Percentiles rank a stretch among this genome's conserved stretches.
These are phyloP conservation scores for Drosophila nr. perissopoda DNA, from an alignment of 2,888 invertebrate genomes.

Conservation along the genomic window DNA sequence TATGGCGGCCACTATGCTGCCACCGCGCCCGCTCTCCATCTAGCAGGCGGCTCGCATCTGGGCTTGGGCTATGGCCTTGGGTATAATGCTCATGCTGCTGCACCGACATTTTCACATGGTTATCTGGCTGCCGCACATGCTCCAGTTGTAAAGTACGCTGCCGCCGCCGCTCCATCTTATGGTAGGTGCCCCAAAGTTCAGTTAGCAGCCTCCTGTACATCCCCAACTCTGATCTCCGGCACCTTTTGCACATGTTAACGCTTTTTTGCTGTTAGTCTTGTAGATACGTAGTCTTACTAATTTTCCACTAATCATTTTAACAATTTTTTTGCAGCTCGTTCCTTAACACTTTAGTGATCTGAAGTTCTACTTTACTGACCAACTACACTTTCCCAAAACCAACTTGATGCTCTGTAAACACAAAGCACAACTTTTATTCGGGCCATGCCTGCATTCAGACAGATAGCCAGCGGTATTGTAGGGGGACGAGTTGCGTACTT, in stretches of 20 bases:
- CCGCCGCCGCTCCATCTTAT: conserved; percentile 81
- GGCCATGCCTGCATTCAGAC: conserved; percentile 22
- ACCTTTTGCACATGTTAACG: conserved; percentile 33
- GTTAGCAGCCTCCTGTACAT: not conserved
- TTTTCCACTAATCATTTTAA: conserved; percentile 29
- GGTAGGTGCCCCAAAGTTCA: conserved; percentile 69
- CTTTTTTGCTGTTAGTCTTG: conserved; percentile 14
- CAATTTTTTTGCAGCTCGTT: conserved; percentile 30
- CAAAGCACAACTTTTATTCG: conserved; percentile 34
- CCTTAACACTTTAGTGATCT: conserved; percentile 13
- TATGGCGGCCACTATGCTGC: conserved; percentile 43
- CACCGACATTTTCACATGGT: conserved; percentile 65
- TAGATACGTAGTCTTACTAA: conserved; percentile 41
- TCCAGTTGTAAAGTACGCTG: conserved; percentile 71
- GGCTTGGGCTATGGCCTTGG: conserved; percentile 60
- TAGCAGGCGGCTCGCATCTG: conserved; percentile 41
- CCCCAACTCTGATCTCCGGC: conserved; percentile 22
- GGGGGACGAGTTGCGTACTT: conserved; percentile 8
- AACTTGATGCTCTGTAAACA: conserved; percentile 52
- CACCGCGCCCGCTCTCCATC: conserved; percentile 51
- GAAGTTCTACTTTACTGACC: conserved; percentile 38
- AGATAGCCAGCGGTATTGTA: not conserved
- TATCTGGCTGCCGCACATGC: conserved; percentile 71
- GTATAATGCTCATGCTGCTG: conserved; percentile 44
- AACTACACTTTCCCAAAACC: conserved; percentile 65